These are phyloP conservation scores for Glaucomys volans DNA, from an alignment of 2,113 vertebrate species.

Conservation along the genomic window DNA sequence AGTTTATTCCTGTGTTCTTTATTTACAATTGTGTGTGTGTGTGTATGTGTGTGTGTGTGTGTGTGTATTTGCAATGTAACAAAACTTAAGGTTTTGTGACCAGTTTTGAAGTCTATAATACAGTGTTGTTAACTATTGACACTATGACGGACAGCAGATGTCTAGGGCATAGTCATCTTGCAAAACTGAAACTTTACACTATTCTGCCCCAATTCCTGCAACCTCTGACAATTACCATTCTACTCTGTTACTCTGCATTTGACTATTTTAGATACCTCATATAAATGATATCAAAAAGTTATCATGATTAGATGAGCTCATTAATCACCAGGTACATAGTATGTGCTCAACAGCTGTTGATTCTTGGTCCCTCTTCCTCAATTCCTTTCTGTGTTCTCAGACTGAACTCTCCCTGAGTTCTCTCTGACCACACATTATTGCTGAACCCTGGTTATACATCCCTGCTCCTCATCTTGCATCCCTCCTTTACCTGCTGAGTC, in stretches of 20 bases:
- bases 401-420: neutral
- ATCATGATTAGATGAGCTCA: neutral
- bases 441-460: too few relatives aligned
- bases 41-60: too few relatives aligned
- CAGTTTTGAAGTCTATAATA: neutral
- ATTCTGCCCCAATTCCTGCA: too few relatives aligned
- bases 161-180: neutral
- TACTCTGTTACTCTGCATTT: neutral
- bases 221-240: neutral
- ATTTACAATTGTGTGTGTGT: too few relatives aligned
- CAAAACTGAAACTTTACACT: neutral
- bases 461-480: neutral
- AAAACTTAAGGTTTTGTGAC: neutral
- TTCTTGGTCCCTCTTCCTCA: neutral
- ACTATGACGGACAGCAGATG: neutral
- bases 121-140: neutral
- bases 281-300: neutral
- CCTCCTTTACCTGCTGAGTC: neutral
- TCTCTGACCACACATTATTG: neutral
- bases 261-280: neutral
- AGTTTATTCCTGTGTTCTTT: neutral
- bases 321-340: neutral
- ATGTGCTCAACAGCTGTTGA: neutral
- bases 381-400: neutral
- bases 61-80: neutral